Conservation (phyloP, 2,888 invertebrate genomes). For the Andrena haemorrhoa region DNA sequence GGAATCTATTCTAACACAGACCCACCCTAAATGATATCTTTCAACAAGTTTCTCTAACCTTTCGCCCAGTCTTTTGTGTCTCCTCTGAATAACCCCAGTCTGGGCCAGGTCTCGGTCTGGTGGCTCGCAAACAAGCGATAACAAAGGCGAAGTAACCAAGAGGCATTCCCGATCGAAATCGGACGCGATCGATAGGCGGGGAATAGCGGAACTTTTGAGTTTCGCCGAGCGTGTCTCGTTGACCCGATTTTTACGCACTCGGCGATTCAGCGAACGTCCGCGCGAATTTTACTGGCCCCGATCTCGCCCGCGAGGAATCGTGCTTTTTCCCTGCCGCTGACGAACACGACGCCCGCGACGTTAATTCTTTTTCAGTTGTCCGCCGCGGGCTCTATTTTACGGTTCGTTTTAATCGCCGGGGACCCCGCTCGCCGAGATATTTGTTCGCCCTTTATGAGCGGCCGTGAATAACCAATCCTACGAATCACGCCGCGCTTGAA, state of each 20-base stretch:
- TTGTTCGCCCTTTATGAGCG: constrained; percentile 34
- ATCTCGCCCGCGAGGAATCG: not conserved
- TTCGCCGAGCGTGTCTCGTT: not conserved
- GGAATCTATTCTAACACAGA: no score
- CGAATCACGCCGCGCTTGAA: constrained; percentile 34
- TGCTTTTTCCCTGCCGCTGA: not conserved
- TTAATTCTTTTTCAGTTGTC: constrained; percentile 8
- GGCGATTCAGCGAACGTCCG: not conserved
- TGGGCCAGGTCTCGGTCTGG: no score
- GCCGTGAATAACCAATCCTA: constrained; percentile 53
- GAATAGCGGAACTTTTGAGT: not conserved
- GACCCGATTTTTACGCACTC: not conserved
- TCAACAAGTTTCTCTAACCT: not conserved
- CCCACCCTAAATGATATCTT: not conserved
- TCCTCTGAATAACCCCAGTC: no score
- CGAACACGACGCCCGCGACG: not conserved
- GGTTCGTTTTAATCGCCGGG: constrained; percentile 38
- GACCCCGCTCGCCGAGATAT: constrained; percentile 3
- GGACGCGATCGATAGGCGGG: not conserved
- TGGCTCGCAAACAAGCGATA: no score
- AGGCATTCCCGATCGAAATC: not conserved
- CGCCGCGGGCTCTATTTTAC: constrained; percentile 16
- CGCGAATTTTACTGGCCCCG: constrained; percentile 9
- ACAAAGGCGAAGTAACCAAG: no score
- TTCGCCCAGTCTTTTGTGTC: no score